phyloP scores from a whole-genome alignment of 2,888 invertebrate species.

The Sinopyrophorus schimmeli region DNA sequence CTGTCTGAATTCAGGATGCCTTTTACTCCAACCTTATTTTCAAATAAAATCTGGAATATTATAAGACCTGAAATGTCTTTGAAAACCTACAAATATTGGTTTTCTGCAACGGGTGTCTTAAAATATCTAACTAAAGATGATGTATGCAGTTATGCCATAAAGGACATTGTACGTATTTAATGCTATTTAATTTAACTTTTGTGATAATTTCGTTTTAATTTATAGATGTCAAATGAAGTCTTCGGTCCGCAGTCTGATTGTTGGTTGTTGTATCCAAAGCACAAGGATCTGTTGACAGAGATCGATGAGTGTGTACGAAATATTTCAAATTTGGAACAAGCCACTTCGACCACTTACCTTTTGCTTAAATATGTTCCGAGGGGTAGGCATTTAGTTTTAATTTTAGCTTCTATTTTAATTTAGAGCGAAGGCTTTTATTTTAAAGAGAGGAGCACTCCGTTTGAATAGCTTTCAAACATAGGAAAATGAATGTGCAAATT shows the following conservation, averaged over 20 bases:
- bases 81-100: conserved; percentile 57
- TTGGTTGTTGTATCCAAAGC: conserved; percentile 49
- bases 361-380: conserved; percentile 46
- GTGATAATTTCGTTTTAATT: background rate
- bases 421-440: no score
- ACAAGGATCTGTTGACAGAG: conserved; percentile 48
- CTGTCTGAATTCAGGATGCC: conserved; percentile 59
- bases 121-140: conserved; percentile 51
- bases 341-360: conserved; percentile 49
- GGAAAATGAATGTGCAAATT: no score
- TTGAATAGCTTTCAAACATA: no score
- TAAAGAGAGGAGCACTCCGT: no score
- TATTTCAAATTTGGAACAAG: conserved; percentile 50
- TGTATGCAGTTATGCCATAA: conserved; percentile 58
- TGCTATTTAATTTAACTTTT: background rate
- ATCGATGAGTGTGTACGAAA: conserved; percentile 52
- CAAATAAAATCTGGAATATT: conserved; percentile 54
- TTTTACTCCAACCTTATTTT: conserved; percentile 49
- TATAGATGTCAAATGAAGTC: conserved; percentile 32
- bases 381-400: no score
- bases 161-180: conserved; percentile 50
- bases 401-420: no score
- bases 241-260: conserved; percentile 27
- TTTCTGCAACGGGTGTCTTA: conserved; percentile 49
- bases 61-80: conserved; percentile 57